Evolutionary conservation across 2,888 invertebrate species (phyloP), one percentile per base, ranked within the genome.

Genomic region (Mimachlamys varia): DNA sequence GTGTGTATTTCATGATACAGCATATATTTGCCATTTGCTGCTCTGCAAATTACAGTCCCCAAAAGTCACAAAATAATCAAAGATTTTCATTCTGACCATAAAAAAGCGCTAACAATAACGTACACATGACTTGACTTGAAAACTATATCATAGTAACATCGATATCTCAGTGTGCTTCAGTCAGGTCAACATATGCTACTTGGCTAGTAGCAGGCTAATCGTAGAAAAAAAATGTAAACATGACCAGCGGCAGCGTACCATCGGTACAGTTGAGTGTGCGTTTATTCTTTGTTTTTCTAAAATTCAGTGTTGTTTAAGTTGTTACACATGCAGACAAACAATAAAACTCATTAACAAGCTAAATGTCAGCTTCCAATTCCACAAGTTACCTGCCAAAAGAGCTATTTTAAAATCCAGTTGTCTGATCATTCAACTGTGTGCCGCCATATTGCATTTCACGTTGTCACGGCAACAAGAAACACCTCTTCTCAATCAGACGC

Each of bases 361-460:
- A 3, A 7, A 76, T 33, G 33, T 76, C 33, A 76, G 33, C 33
- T 12, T 76, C 19, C 10, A 5, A 76, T 13, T 27, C 5, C 76
- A 76, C 13, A 33, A 13, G 15, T 76, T 33, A 76, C 76, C 76
- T 76, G 15, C 76, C 33, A 33, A 76, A 76, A 76, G 12, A 27
- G n/a, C 0, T 76, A 12, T 10, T 33, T 76, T 76, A 76, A 76
- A 76, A 33, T 76, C 76, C 33, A 76, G 33, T 33, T 1, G 76
- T 33, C 12, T 33, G 76, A 76, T 76, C 33, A 27, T 76, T 76
- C 76, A 76, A 76, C 76, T 33, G 76, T 15, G 76, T 76, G 76
- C 76, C 76, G 76, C 76, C 76, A 76, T 76, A 76, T 76, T 76
- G 76, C 76, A 76, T 76, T 76, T 76, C 17, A 76, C 13, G 76